phyloP scores from a whole-genome alignment of 2,888 invertebrate species.

The Physocephala rufipes region DNA sequence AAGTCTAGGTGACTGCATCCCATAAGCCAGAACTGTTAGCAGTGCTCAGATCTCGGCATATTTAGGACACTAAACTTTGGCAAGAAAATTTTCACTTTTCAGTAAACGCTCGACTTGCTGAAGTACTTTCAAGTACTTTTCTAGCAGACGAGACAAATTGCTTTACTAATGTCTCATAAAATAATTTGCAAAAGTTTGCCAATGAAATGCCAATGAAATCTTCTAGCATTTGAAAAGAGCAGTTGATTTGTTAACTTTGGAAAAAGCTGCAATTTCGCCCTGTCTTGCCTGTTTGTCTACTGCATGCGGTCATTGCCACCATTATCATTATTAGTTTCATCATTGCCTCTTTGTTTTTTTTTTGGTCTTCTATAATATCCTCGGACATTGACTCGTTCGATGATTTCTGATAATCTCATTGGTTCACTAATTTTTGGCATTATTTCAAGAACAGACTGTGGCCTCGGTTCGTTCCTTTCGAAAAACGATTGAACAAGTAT shows the following conservation, averaged over 20 bases:
- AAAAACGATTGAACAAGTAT: no score
- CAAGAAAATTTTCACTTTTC: background rate
- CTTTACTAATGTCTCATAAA: background rate
- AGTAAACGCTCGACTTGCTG: background rate
- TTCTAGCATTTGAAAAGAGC: background rate
- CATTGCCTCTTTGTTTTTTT: background rate
- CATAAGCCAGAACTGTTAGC: no score
- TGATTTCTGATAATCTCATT: slow-evolving; percentile 39
- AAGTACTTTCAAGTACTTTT: background rate
- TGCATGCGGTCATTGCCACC: background rate
- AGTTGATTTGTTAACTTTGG: background rate
- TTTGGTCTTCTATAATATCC: slow-evolving; percentile 32
- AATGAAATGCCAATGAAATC: background rate
- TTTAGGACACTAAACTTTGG: background rate
- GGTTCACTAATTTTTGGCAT: slow-evolving; percentile 28
- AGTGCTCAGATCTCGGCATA: no score
- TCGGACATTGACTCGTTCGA: slow-evolving; percentile 26
- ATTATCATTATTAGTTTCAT: background rate
- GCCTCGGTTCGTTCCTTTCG: slow-evolving; percentile 14
- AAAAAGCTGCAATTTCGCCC: background rate
- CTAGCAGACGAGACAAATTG: slow-evolving; percentile 3
- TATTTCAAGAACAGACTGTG: slow-evolving; percentile 32
- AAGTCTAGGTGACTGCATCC: no score
- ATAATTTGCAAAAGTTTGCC: background rate
- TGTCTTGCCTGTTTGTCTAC: background rate